Conservation (phyloP, 2,113 vertebrate genomes). For the Leptobrachium ailaonicum region DNA sequence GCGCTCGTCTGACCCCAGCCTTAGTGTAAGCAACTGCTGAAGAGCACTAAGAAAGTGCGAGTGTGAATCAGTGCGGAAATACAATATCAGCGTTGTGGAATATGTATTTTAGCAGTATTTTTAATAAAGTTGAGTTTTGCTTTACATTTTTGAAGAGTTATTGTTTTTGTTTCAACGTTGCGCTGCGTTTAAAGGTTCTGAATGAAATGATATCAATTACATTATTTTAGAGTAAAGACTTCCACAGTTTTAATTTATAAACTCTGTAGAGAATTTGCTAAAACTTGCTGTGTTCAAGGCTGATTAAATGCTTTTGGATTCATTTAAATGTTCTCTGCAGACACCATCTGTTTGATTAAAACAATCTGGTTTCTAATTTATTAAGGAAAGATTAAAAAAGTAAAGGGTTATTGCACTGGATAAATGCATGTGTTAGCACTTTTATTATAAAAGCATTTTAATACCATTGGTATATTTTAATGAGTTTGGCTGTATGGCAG, state of each 20-base stretch:
- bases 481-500: not conserved
- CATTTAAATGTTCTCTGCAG: constrained; percentile 26
- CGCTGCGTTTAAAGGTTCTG: not conserved
- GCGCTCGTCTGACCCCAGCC: no score
- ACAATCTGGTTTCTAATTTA: constrained; percentile 34
- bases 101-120: no score
- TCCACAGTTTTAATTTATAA: constrained; percentile 29
- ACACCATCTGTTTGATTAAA: constrained; percentile 44
- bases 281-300: constrained; percentile 24
- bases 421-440: constrained; percentile 5
- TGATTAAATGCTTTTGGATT: constrained; percentile 42
- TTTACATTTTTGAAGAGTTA: no score
- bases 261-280: constrained; percentile 14
- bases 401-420: constrained; percentile 22
- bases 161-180: no score
- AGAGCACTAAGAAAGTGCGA: no score
- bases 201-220: not conserved
- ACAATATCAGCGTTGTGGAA: no score
- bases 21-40: no score
- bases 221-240: not conserved
- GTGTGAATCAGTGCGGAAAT: no score
- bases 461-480: not conserved
- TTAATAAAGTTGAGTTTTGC: no score
- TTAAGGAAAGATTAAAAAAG: constrained; percentile 31
- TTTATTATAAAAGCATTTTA: not conserved